Evolutionary conservation across 2,113 vertebrate genomes (phyloP).

Genomic region (Actinemys pallida): DNA sequence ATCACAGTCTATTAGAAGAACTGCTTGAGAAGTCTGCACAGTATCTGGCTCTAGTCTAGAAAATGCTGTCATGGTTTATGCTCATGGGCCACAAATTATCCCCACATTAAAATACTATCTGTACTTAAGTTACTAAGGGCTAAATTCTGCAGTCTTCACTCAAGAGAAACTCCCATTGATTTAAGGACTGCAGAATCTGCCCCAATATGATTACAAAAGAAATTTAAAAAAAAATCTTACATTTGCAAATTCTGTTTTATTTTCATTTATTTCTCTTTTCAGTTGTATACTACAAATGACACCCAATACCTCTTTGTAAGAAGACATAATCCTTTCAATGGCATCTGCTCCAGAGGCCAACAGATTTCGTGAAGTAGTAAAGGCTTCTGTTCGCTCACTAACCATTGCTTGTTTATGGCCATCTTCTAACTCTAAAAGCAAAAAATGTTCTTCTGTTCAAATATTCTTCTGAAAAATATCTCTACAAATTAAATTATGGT

Average conservation of each 20-base stretch:
- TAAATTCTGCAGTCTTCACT: background rate
- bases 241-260: background rate
- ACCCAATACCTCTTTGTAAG: conserved; percentile 95
- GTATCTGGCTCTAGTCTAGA: background rate
- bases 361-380: conserved; percentile 97
- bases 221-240: background rate
- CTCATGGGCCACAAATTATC: background rate
- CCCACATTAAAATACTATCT: background rate
- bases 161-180: background rate
- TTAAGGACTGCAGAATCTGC: background rate
- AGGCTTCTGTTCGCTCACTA: conserved; percentile 97
- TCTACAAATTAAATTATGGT: conserved; percentile 1
- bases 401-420: conserved; percentile 93
- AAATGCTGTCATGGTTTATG: background rate
- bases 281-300: background rate
- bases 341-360: conserved; percentile 94
- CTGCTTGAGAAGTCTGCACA: background rate
- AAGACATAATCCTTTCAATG: conserved; percentile 99
- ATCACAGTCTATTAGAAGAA: conserved; percentile 2
- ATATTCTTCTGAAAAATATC: conserved; percentile 20
- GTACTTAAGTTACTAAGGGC: background rate
- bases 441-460: conserved; percentile 15
- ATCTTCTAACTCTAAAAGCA: conserved; percentile 86
- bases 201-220: background rate
- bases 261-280: conserved; percentile 1